These are phyloP conservation scores for Spodoptera exigua DNA, from an alignment of 2,888 invertebrate genomes.

Conservation along the genomic window DNA sequence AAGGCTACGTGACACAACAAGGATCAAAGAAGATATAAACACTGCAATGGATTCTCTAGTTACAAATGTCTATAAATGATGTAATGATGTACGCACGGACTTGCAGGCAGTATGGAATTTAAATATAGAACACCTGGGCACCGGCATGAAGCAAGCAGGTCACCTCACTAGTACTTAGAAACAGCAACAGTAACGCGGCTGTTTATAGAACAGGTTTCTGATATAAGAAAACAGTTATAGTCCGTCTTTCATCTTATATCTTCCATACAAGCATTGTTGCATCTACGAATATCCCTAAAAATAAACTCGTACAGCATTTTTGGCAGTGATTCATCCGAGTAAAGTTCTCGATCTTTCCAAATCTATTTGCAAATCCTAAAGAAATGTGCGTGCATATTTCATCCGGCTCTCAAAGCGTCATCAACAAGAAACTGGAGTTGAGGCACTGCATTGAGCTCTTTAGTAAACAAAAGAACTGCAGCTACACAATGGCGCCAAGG, in stretches of 20 bases:
- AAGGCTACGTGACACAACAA: neutral
- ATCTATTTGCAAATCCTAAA: conserved; percentile 26
- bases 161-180: conserved; percentile 44
- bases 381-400: conserved; percentile 31
- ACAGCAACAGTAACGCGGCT: conserved; percentile 8
- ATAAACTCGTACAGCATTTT: conserved; percentile 10
- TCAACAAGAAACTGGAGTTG: conserved; percentile 6
- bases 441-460: conserved; percentile 23
- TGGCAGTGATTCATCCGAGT: conserved; percentile 30
- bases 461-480: conserved; percentile 36
- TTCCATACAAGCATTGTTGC: conserved; percentile 1
- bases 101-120: conserved; percentile 43
- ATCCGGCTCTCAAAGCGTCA: conserved; percentile 9
- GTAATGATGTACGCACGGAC: conserved; percentile 17
- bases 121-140: conserved; percentile 57
- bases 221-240: too few species aligned
- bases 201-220: conserved; percentile 10
- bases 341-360: conserved; percentile 20
- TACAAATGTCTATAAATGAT: conserved; percentile 22
- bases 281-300: conserved; percentile 1
- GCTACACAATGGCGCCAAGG: conserved; percentile 32
- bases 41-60: conserved; percentile 15
- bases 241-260: too few species aligned
- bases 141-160: conserved; percentile 48
- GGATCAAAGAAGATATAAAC: conserved; percentile 6